Percentiles rank a stretch among this genome's conserved stretches.
Evolutionary conservation across 2,113 vertebrate species (phyloP).

Genomic region (Grallaria varia): DNA sequence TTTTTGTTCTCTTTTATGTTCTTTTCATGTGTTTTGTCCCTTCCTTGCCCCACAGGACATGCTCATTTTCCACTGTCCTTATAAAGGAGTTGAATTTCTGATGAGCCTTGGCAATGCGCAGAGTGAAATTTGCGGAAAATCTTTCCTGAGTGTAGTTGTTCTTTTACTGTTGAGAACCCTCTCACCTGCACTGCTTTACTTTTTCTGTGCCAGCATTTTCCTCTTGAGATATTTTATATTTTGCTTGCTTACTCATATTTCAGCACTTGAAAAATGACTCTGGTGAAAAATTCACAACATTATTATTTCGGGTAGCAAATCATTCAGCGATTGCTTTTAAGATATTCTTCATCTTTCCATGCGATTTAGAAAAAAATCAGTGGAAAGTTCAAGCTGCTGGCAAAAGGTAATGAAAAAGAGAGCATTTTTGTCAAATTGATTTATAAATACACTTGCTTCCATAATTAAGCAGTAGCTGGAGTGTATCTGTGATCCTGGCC

Average conservation of each 20-base stretch:
- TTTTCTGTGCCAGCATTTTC: not conserved
- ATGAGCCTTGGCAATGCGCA: not conserved
- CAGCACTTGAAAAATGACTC: not conserved
- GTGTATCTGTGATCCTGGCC: not conserved
- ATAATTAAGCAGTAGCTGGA: not conserved
- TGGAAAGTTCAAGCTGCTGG: not conserved
- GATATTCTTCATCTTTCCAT: not conserved
- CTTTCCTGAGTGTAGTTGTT: not conserved
- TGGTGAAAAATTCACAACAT: not conserved
- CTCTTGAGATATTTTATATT: not conserved
- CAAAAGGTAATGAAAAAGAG: not conserved
- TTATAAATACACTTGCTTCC: not conserved
- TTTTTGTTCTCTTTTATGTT: not conserved
- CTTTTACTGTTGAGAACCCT: not conserved
- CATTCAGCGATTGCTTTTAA: not conserved
- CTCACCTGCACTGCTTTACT: not conserved
- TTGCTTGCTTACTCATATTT: not conserved
- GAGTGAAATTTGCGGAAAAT: not conserved
- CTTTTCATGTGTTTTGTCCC: not conserved
- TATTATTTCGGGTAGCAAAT: not conserved
- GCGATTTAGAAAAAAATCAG: not conserved
- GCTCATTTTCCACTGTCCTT: not conserved
- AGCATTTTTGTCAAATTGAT: not conserved
- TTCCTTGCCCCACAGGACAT: not conserved
- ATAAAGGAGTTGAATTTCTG: not conserved